These are phyloP conservation scores for Catharus ustulatus DNA, from an alignment of 2,797 vertebrate genomes.

Conservation along the genomic window DNA sequence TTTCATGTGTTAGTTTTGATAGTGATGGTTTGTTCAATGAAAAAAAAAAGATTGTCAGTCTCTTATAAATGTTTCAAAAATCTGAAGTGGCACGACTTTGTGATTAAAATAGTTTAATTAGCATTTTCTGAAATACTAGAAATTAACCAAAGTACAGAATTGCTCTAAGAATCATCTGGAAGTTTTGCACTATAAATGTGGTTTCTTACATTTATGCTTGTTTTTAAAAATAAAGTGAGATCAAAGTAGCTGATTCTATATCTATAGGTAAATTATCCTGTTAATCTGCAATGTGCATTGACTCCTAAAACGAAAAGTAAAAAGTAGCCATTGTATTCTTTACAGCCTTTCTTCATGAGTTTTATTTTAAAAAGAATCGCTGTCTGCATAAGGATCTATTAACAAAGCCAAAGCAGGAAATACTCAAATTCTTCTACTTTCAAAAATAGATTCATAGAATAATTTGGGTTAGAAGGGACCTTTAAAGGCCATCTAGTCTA, in stretches of 20 bases:
- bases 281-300: not conserved
- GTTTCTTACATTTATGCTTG: not conserved
- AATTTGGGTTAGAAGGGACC: not conserved
- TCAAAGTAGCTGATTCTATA: not conserved
- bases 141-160: not conserved
- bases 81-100: not conserved
- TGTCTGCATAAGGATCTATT: not conserved
- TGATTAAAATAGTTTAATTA: conserved; percentile 56
- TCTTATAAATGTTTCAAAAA: not conserved
- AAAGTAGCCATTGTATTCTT: not conserved
- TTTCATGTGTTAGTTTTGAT: conserved; percentile 24
- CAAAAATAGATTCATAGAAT: not conserved
- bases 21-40: not conserved
- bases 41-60: not conserved
- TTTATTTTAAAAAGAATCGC: not conserved
- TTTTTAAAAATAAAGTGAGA: not conserved
- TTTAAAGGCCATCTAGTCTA: not conserved
- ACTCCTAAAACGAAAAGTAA: not conserved
- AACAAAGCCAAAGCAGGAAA: not conserved
- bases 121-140: conserved; percentile 1
- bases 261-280: not conserved
- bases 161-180: not conserved
- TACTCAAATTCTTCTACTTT: not conserved
- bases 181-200: not conserved
- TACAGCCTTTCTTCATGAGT: not conserved